Percentiles rank a stretch among this genome's conserved stretches.
Evolutionary conservation across 2,888 invertebrate genomes (phyloP).

Genomic region (Conops quadrifasciatus): DNA sequence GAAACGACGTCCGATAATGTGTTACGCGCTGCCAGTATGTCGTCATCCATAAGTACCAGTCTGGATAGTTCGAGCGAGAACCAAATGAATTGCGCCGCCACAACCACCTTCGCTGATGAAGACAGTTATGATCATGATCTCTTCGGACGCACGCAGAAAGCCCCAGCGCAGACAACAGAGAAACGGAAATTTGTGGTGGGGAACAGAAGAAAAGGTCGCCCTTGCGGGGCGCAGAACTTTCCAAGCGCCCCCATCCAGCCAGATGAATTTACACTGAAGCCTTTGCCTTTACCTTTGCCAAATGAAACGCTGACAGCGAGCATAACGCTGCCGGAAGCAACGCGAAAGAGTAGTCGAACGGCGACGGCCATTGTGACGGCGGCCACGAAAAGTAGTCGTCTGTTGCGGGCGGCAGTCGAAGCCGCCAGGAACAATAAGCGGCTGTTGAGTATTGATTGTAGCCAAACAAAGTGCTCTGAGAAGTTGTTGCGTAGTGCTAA

Average conservation of each 20-base stretch:
- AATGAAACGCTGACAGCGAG: conserved; percentile 27
- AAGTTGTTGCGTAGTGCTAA: conserved; percentile 18
- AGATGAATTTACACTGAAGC: conserved; percentile 50
- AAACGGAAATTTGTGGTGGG: conserved; percentile 48
- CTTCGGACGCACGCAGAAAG: background rate
- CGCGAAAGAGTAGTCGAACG: conserved; percentile 58
- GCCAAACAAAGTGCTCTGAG: background rate
- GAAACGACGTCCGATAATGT: conserved; percentile 65
- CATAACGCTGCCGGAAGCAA: conserved; percentile 50
- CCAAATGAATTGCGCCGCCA: conserved; percentile 28
- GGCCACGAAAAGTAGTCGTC: conserved; percentile 58
- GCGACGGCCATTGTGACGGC: conserved; percentile 61
- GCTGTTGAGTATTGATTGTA: conserved; percentile 22
- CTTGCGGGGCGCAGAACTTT: conserved; percentile 57
- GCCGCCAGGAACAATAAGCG: conserved; percentile 46
- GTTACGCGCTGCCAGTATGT: conserved; percentile 51
- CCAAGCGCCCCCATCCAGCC: conserved; percentile 65
- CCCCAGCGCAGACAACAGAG: conserved; percentile 20
- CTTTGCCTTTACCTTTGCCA: conserved; percentile 40
- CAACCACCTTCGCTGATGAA: background rate
- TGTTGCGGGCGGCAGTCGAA: conserved; percentile 52
- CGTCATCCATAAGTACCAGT: conserved; percentile 45
- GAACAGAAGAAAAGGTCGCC: conserved; percentile 47
- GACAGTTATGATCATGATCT: too few relatives aligned
- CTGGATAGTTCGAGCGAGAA: conserved; percentile 49